Evolutionary conservation across 64 coral and sea anemone genomes (phyloP), one percentile per base, ranked within the genome.

Genomic region (Anthopleura sola): DNA sequence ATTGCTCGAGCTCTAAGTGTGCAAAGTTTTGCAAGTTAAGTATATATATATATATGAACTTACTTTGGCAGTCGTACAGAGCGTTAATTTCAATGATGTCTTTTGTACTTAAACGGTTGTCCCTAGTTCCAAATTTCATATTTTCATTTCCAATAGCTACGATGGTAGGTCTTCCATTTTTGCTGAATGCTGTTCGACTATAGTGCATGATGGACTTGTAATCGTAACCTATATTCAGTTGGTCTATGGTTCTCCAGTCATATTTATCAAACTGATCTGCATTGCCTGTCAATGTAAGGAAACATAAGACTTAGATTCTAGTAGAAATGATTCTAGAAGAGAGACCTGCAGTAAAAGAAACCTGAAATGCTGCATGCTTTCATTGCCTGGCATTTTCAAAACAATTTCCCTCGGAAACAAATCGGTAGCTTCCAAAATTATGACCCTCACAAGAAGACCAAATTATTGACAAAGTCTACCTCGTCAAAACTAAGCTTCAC

Each of bases 151-250:
- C 86, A 79, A 96, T 66, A 19, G 90, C 94, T 6, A 92, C 84
- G 17, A 95, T 89, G 46, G 94, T 95, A 34, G 90, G 93, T 26
- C 86, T 49, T 4, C 93, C 93, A 75, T 95, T 89, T 78, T 84
- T 95, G 6, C 77, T 87, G 38, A 92, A 95, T 11, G 94, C 87
- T 8, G 0, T 37, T 60, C 90, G 84, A 12, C 58, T 78, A 51
- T 95, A 95, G 32, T 96, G 94, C 94, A 96, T 96, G 44, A 96
- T 40, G n/a, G 94, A 96, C 44, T 90, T 48, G 77, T 89, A 96
- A 71, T 96, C 94, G 75, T 96, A 96, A 28, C 85, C 68, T 47
- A 84, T 85, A 3, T 89, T 89, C 71, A 95, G 84, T 5, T 89
- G 10, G 53, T 95, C 94, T 2, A 92, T 78, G 0, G 57, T 78